These are phyloP conservation scores for Apeira syringaria DNA, from an alignment of 2,888 invertebrate genomes.

Conservation along the genomic window DNA sequence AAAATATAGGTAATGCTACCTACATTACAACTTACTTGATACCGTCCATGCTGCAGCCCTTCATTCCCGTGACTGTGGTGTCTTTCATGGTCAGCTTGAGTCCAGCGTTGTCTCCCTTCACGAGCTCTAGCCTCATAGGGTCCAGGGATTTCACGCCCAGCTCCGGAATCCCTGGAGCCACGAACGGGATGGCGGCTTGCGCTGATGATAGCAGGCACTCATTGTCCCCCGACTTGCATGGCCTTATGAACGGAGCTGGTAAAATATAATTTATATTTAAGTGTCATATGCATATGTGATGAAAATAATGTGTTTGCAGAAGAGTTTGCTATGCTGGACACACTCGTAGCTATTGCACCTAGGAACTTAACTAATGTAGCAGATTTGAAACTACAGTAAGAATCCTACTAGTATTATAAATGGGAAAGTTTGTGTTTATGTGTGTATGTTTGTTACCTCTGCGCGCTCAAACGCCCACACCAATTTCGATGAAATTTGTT, in stretches of 20 bases:
- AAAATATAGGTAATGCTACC: too few species aligned
- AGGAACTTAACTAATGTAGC: too few species aligned
- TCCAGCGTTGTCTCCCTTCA: conserved; percentile 56
- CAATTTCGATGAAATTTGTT: too few species aligned
- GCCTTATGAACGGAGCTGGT: conserved; percentile 65
- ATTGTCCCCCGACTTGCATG: conserved; percentile 56
- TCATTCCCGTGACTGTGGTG: conserved; percentile 59
- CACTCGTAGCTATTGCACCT: too few species aligned
- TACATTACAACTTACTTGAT: conserved; percentile 58
- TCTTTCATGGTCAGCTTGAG: conserved; percentile 55
- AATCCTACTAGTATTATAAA: too few species aligned
- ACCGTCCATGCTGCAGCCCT: conserved; percentile 53
- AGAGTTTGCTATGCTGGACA: too few species aligned
- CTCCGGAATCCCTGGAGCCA: conserved; percentile 58
- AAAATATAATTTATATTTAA: background rate
- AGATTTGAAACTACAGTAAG: too few species aligned
- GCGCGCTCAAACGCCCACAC: too few species aligned
- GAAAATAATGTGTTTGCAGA: too few species aligned
- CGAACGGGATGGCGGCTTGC: conserved; percentile 50
- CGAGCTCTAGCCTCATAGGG: conserved; percentile 53
- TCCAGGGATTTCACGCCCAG: conserved; percentile 58
- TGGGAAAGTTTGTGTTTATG: too few species aligned
- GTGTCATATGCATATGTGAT: too few species aligned
- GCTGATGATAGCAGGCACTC: conserved; percentile 52
- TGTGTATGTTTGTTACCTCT: too few species aligned